Evolutionary conservation across 2,113 vertebrate species (phyloP), one percentile per base, ranked within the genome.

Genomic region (Syngnathus scovelli): DNA sequence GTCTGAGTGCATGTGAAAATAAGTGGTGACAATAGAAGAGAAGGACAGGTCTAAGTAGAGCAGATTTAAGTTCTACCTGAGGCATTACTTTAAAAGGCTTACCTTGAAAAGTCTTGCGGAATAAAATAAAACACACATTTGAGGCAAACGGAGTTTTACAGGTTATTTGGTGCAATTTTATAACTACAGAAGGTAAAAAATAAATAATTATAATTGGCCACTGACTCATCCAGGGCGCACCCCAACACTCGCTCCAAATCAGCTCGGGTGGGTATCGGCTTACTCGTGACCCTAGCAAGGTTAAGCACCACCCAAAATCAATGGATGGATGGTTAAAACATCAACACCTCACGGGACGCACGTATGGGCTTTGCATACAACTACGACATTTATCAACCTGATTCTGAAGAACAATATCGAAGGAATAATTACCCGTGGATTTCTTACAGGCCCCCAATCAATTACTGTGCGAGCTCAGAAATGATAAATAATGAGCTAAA

Each of bases 401-500:
- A 52, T 52, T n/a, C 49, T 21, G 2, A 36, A 36, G 27, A 36
- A 61, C 19, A 12, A 61, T 12, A 6, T 41, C 37, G 4, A 19
- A 21, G 13, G 21, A 23, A 6, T 23, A 61, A 85, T 84, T 86
- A 83, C 81, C 78, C 63, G 64, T 78, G 79, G 81, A 82, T 83
- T 83, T 63, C 72, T 87, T 61, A 74, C 71, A 63, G 69, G 21
- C 15, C 70, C 74, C 77, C 69, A 80, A 85, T 89, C 83, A 89
- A 88, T 87, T 85, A 85, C 70, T 78, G 71, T 69, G 27, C 11
- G 73, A 78, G 81, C 77, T 75, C 74, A 76, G 73, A 84, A 87
- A 85, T 82, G 62, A 79, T 86, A 84, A 82, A 83, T 87, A 86
- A 86, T 72, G 68, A 84, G 72, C 61, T 70, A 83, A 78, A 75